A percentile compares a stretch with the other conserved stretches of the same genome.
phyloP scores from a whole-genome alignment of 2,888 invertebrate genomes.

The Empis livida region DNA sequence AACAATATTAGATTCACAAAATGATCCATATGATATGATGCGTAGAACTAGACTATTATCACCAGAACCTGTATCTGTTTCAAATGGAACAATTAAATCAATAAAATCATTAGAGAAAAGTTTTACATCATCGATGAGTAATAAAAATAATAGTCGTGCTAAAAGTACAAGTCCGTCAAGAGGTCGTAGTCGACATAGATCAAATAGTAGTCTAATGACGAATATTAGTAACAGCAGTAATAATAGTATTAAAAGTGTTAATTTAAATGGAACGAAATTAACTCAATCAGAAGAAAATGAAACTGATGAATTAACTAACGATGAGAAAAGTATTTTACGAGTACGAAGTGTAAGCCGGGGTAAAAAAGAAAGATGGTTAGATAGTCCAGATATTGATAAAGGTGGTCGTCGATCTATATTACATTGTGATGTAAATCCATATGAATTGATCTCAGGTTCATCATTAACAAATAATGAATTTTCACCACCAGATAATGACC shows the following conservation, averaged over 20 bases:
- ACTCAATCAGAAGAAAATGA: neutral
- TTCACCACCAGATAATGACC: conserved; percentile 39
- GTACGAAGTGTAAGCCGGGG: conserved; percentile 40
- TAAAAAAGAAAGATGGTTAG: conserved; percentile 26
- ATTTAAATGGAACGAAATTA: neutral
- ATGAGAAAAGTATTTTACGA: conserved; percentile 20
- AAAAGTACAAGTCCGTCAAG: conserved; percentile 46
- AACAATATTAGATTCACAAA: conserved; percentile 48
- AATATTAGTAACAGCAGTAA: neutral
- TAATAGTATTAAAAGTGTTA: neutral
- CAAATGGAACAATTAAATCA: conserved; percentile 8
- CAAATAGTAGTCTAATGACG: neutral
- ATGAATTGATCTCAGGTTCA: conserved; percentile 53
- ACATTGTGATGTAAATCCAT: conserved; percentile 74
- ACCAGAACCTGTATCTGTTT: conserved; percentile 36
- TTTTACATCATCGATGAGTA: conserved; percentile 19
- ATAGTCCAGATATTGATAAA: conserved; percentile 13
- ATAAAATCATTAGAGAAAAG: conserved; percentile 30
- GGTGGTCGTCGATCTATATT: conserved; percentile 54
- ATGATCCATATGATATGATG: conserved; percentile 75
- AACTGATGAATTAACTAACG: neutral
- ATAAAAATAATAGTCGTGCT: conserved; percentile 40
- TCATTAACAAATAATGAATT: conserved; percentile 32
- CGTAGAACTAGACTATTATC: conserved; percentile 59
- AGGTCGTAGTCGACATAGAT: conserved; percentile 39